Evolutionary conservation across 2,797 vertebrate species (phyloP).

Genomic region (Cyprinella venusta): DNA sequence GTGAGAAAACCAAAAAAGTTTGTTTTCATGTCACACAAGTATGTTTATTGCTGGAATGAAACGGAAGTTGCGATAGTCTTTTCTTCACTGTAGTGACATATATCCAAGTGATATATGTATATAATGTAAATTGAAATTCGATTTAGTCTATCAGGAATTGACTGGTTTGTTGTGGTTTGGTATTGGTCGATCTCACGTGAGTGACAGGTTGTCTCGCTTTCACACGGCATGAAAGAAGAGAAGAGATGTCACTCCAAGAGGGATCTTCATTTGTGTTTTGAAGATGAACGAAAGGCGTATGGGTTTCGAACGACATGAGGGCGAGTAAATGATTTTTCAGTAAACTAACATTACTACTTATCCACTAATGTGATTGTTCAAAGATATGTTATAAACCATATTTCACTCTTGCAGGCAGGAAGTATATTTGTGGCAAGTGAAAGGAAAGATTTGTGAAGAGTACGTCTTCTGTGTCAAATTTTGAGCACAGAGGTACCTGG

Average conservation of each 20-base stretch:
- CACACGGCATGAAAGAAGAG: neutral
- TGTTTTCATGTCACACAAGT: neutral
- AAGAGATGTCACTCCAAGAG: neutral
- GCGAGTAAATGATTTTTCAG: neutral
- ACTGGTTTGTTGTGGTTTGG: neutral
- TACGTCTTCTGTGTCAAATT: constrained; percentile 63
- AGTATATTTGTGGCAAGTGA: constrained; percentile 58
- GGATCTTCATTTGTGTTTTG: neutral
- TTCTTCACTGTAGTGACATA: neutral
- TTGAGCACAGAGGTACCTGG: constrained; percentile 89
- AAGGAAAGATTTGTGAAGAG: constrained; percentile 63
- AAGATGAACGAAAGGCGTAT: neutral
- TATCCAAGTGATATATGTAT: neutral
- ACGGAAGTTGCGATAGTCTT: neutral
- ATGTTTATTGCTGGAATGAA: neutral
- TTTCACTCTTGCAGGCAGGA: constrained; percentile 74
- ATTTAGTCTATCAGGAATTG: neutral
- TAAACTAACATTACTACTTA: too few relatives aligned
- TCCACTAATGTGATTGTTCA: too few relatives aligned
- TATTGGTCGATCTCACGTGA: neutral
- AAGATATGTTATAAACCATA: constrained; percentile 65
- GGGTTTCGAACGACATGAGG: neutral
- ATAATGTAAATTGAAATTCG: neutral
- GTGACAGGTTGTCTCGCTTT: neutral
- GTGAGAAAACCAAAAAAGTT: neutral